Percentiles rank a stretch among this genome's conserved stretches.
Evolutionary conservation across 2,888 invertebrate genomes (phyloP).

Genomic region (Aethes cnicana): DNA sequence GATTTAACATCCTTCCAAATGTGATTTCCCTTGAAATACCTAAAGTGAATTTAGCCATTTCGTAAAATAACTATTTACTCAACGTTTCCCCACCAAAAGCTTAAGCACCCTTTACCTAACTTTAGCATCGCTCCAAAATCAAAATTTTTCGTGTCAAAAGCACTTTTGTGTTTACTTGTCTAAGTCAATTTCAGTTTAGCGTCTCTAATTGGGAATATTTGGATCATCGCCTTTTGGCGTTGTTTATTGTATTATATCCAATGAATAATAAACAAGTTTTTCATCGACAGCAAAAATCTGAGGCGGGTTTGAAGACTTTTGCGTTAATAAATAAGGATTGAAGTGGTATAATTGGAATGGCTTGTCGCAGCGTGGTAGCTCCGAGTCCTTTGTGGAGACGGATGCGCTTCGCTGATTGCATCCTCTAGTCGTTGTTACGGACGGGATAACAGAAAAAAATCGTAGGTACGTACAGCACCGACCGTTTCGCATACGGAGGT

Average conservation of each 20-base stretch:
- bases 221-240: not conserved
- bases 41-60: too few relatives aligned
- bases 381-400: conserved; percentile 20
- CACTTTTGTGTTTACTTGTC: not conserved
- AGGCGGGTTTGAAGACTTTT: not conserved
- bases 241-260: not conserved
- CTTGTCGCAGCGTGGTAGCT: not conserved
- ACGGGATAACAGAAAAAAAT: conserved; percentile 28
- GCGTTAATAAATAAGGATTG: not conserved
- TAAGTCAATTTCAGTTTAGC: conserved; percentile 1
- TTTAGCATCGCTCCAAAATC: not conserved
- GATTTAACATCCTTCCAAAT: too few relatives aligned
- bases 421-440: conserved; percentile 22
- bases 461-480: conserved; percentile 1
- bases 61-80: too few relatives aligned
- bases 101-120: not conserved
- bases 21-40: too few relatives aligned
- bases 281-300: not conserved
- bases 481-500: not conserved
- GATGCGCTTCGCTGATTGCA: conserved; percentile 27
- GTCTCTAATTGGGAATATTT: conserved; percentile 4
- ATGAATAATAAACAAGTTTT: not conserved
- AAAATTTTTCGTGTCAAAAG: not conserved
- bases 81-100: not conserved
- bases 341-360: conserved; percentile 12